Conservation (phyloP, 2,797 vertebrate genomes). For the Crax fasciolata region DNA sequence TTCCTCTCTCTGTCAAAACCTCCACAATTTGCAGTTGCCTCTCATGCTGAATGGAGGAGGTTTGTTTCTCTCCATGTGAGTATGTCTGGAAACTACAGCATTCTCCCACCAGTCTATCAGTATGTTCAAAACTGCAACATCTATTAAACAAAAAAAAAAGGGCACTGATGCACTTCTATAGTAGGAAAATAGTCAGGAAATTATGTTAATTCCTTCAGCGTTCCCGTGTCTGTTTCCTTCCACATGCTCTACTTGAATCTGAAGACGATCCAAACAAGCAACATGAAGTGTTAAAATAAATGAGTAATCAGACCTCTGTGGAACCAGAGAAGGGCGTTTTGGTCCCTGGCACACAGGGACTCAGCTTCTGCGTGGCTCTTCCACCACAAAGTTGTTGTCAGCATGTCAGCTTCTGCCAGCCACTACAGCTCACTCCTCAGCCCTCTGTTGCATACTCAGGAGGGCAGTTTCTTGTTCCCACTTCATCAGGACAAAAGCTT, state of each 20-base stretch:
- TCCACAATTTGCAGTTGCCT: neutral
- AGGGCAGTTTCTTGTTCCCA: neutral
- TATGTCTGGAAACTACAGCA: neutral
- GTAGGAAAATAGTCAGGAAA: neutral
- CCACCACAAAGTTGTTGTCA: neutral
- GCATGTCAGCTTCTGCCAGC: neutral
- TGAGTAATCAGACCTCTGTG: neutral
- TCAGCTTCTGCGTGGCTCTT: accelerated
- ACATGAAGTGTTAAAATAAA: neutral
- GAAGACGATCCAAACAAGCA: neutral
- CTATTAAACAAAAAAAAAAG: neutral
- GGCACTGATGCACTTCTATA: neutral
- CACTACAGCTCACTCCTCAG: neutral
- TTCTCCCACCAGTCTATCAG: neutral
- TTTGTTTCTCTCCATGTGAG: neutral
- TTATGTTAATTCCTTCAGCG: neutral
- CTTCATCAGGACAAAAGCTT: neutral
- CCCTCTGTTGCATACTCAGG: neutral
- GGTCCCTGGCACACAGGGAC: neutral
- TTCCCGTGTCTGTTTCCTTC: neutral
- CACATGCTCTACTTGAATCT: neutral
- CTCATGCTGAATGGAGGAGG: neutral
- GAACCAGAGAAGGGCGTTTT: neutral
- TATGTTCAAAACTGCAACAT: neutral
- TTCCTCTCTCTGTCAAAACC: accelerated